Evolutionary conservation across 2,113 vertebrate genomes (phyloP).

Genomic region (Microcebus jonahi): DNA sequence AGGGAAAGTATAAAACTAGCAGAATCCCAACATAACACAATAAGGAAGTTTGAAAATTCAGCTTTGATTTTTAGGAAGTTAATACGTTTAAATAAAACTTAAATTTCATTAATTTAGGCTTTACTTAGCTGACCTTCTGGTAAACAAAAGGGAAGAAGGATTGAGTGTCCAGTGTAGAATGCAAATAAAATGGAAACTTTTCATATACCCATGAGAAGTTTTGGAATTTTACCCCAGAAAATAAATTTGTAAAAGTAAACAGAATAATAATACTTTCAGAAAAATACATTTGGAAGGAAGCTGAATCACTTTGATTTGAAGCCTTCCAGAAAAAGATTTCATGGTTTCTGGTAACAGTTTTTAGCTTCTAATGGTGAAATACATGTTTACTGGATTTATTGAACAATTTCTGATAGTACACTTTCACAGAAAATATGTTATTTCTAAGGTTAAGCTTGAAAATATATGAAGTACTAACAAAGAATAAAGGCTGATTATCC

Average conservation of each 20-base stretch:
- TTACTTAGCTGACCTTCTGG: not conserved
- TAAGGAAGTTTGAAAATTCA: not conserved
- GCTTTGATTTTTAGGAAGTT: not conserved
- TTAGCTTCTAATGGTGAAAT: not conserved
- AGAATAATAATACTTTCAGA: not conserved
- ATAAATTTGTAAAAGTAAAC: not conserved
- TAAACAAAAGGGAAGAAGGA: not conserved
- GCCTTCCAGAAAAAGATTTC: too few relatives aligned
- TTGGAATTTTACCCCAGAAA: not conserved
- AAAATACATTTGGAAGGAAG: too few relatives aligned
- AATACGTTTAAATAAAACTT: not conserved
- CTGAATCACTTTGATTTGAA: too few relatives aligned
- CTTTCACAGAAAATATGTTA: not conserved
- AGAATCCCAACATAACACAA: not conserved
- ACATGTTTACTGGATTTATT: not conserved
- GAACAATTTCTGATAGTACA: not conserved
- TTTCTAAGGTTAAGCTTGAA: slow-evolving; percentile 6
- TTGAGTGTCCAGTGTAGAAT: not conserved
- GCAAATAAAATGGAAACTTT: not conserved
- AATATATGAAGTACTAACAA: not conserved
- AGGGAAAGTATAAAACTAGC: not conserved
- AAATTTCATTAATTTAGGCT: not conserved
- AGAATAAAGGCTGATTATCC: not conserved
- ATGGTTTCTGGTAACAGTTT: not conserved
- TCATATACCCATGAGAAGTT: not conserved